Conservation (phyloP, 2,113 vertebrate genomes). For the Cettia cetti region DNA sequence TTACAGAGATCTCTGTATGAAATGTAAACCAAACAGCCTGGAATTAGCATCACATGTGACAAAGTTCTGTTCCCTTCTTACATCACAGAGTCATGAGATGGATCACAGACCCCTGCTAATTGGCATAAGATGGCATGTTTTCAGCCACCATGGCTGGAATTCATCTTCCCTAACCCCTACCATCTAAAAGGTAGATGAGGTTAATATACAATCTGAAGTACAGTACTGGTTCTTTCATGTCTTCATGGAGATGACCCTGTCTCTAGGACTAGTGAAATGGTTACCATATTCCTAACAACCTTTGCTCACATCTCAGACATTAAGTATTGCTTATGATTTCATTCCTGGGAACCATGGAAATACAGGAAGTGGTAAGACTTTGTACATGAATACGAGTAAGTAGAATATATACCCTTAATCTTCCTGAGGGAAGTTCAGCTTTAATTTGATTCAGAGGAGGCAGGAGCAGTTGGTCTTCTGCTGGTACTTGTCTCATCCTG, state of each 20-base stretch:
- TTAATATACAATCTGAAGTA: neutral
- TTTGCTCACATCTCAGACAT: neutral
- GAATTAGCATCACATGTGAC: neutral
- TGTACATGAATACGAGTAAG: neutral
- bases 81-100: neutral
- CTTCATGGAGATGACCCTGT: neutral
- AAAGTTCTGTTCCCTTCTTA: neutral
- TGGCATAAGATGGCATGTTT: neutral
- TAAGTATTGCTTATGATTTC: neutral
- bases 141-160: neutral
- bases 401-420: neutral
- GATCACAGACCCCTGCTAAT: neutral
- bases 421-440: neutral
- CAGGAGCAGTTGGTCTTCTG: neutral
- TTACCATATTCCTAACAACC: neutral
- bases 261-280: neutral
- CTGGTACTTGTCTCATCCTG: neutral
- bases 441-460: neutral
- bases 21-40: neutral
- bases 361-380: neutral
- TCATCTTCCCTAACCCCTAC: neutral
- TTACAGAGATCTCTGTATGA: neutral
- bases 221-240: neutral
- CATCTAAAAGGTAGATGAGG: neutral
- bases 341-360: neutral